A percentile compares a stretch with the other conserved stretches of the same genome.
Evolutionary conservation across 2,797 vertebrate species (phyloP).

Genomic region (Clarias platycephalus): DNA sequence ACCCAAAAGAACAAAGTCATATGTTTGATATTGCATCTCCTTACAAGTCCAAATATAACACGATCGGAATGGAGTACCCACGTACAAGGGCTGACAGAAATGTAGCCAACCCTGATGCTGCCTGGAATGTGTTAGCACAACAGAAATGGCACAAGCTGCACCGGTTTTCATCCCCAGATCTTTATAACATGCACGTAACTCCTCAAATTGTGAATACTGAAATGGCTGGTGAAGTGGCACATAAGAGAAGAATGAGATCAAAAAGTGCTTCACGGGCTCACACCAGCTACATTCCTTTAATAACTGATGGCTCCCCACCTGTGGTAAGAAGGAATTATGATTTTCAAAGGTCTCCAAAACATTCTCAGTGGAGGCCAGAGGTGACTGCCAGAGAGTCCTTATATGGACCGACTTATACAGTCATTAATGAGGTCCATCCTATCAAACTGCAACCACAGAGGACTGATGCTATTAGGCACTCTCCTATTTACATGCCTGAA

Average conservation of each 20-base stretch:
- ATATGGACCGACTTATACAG: slow-evolving; percentile 74
- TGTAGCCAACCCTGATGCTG: slow-evolving; percentile 73
- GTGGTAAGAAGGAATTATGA: slow-evolving; percentile 82
- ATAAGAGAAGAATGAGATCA: slow-evolving; percentile 84
- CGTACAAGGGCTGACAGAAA: slow-evolving; percentile 72
- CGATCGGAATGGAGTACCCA: slow-evolving; percentile 76
- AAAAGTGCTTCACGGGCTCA: slow-evolving; percentile 88
- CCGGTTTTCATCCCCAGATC: slow-evolving; percentile 78
- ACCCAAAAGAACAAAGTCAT: slow-evolving; percentile 88
- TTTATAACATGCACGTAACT: slow-evolving; percentile 73
- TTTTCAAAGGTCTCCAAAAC: slow-evolving; percentile 72
- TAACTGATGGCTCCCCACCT: slow-evolving; percentile 72
- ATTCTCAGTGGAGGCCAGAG: slow-evolving; percentile 74
- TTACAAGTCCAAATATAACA: slow-evolving; percentile 75
- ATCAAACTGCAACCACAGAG: slow-evolving; percentile 93
- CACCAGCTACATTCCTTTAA: slow-evolving; percentile 77
- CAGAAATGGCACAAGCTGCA: slow-evolving; percentile 71
- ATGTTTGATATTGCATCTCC: slow-evolving; percentile 86
- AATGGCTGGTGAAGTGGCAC: slow-evolving; percentile 66
- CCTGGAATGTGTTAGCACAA: slow-evolving; percentile 73
- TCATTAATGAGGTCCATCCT: slow-evolving; percentile 89
- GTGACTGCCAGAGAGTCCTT: slow-evolving; percentile 80
- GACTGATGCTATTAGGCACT: slow-evolving; percentile 82
- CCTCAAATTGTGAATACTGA: slow-evolving; percentile 69
- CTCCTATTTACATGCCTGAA: slow-evolving; percentile 80